Base-by-base conservation (phyloP, 2,113 vertebrate species). In the Lophius piscatorius region DNA sequence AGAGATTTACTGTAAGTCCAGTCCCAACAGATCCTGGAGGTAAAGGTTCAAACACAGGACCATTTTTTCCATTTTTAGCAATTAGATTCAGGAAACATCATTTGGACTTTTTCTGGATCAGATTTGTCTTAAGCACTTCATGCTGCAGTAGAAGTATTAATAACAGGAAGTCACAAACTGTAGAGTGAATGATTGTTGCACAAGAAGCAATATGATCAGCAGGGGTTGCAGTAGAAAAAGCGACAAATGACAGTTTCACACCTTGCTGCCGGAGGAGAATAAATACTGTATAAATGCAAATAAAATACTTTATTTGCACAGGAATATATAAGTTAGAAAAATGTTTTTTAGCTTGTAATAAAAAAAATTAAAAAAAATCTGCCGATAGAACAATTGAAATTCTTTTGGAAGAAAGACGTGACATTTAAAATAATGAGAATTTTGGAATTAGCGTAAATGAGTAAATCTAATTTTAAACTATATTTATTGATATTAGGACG, bases 1-100 rank as follows among this genome's bases (percentile, higher is more conserved):
- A 20, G n/a, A 57, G 52, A 78, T 82, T 73, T 73, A 71, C 39
- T 58, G 34, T 13, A 57, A 51, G 46, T 70, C 49, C 57, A 49
- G 48, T 72, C 60, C 11, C 1, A 40, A 69, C 63, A 69, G 3
- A 70, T 38, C 70, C 73, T 51, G 3, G 21, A 26, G 47, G 52
- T 62, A 9, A 57, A 50, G 28, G 22, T 33, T 44, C 9, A 59
- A 10, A 9, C 50, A 6, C 17, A 56, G 26, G 34, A 48, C 56
- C 10, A 38, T 11, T 26, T 63, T 33, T 36, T 23, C 9, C 14
- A 35, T 34, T 24, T 28, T 9, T 14, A 9, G 1, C 9, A n/a
- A n/a, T n/a, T n/a, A n/a, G n/a, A n/a, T 28, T 28, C 2, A 13
- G n/a, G 10, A 41, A 33, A 28, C 4, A 4, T 4, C 33, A 28